Base-by-base conservation (phyloP, 2,888 invertebrate genomes). In the Caradrina clavipalpis region DNA sequence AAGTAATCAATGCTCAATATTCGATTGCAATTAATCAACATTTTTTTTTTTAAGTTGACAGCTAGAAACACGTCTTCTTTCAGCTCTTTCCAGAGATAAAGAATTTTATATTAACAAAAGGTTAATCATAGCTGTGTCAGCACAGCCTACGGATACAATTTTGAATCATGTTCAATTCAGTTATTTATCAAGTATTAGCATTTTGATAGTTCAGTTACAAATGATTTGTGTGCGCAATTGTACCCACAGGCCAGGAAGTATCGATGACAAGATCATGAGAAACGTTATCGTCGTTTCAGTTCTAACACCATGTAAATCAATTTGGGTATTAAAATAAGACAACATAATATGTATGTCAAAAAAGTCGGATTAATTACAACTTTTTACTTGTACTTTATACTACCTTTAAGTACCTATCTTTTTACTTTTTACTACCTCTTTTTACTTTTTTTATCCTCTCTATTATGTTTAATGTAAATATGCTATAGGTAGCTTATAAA, bases 141-240 rank as follows among this genome's bases (percentile, higher is more conserved):
- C 15, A 39, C 11, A 39, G 39, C 19, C 39, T 54, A 13, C 21
- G 8, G 11, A 67, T 49, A 49, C 8, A 53, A 8, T 72, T 70
- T 22, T 1, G 15, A 55, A 54, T 26, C 26, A 26, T n/a, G 26
- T 26, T 26, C 26, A 26, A 26, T 26, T 26, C 26, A 26, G 26
- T 26, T 26, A 26, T 69, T 39, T 77, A 47, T 45, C 31, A 70
- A 11, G 11, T 31, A 78, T 74, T 78, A 59, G 39, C 55, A 74
- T 60, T 51, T 78, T 64, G 31, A 77, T 71, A 47, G 19, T n/a
- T 47, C 31, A 42, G 22, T 58, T 26, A 10, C 22, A 39, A 47
- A 71, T 50, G 17, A 50, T 62, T 77, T 62, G 47, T 71, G 26
- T 22, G 45, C 21, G 45, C 11, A 53, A 55, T 31, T 15, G 17